Percentiles rank a stretch among this genome's conserved stretches.
These are phyloP conservation scores for Eristalis pertinax DNA, from an alignment of 2,888 invertebrate species.

Conservation along the genomic window DNA sequence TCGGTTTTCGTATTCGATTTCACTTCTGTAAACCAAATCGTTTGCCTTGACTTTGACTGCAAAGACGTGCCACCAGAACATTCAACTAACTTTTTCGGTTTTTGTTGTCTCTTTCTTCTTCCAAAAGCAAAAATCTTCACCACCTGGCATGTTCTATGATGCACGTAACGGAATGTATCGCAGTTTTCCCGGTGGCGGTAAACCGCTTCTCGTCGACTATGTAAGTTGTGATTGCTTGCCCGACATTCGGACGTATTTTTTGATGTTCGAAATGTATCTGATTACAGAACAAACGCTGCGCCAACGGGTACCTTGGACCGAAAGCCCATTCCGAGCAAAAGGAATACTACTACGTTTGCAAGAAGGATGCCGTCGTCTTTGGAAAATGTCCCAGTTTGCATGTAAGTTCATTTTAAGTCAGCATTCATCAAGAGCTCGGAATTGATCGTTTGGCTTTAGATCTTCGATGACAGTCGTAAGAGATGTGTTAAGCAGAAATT, in stretches of 20 bases:
- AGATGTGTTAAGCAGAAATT: conserved; percentile 74
- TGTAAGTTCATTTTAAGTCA: conserved; percentile 73
- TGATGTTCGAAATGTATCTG: not conserved
- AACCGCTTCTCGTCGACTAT: conserved; percentile 78
- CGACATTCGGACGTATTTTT: not conserved
- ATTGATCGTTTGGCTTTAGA: conserved; percentile 63
- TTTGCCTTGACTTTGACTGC: conserved; percentile 54
- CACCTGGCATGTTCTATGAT: conserved; percentile 78
- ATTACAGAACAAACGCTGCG: conserved; percentile 79
- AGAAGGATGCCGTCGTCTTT: conserved; percentile 79
- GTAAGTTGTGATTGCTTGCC: conserved; percentile 73
- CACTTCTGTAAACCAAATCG: conserved; percentile 40
- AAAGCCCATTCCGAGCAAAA: conserved; percentile 80
- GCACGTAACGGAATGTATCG: conserved; percentile 75
- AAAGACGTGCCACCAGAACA: conserved; percentile 29
- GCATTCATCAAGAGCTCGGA: not conserved
- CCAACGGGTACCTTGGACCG: conserved; percentile 78
- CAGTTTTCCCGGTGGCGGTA: conserved; percentile 81
- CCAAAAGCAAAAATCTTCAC: conserved; percentile 66
- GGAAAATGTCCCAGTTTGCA: conserved; percentile 79
- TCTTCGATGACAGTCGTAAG: conserved; percentile 75
- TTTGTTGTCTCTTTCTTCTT: not conserved
- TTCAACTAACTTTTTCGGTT: not conserved
- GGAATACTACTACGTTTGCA: conserved; percentile 82
- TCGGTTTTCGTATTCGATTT: conserved; percentile 36